phyloP scores from a whole-genome alignment of 2,888 invertebrate species.

The Synanthedon myopaeformis region DNA sequence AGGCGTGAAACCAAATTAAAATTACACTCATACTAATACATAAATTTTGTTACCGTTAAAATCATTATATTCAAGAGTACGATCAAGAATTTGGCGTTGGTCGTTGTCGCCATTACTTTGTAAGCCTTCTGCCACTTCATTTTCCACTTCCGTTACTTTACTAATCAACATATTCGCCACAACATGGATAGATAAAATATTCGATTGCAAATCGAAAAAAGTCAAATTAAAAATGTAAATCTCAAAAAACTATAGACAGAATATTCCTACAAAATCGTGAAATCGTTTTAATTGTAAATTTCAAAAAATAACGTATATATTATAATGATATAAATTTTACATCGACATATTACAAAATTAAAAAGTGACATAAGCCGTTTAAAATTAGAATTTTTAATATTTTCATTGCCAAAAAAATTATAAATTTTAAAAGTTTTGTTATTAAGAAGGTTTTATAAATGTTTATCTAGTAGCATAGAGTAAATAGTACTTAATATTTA shows the following conservation, averaged over 20 bases:
- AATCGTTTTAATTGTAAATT: slow-evolving; percentile 17
- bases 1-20: too few relatives aligned
- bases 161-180: slow-evolving; percentile 41
- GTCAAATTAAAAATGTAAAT: slow-evolving; percentile 16
- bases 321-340: slow-evolving; percentile 28
- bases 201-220: slow-evolving; percentile 8
- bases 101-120: not conserved
- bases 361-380: not conserved
- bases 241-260: slow-evolving; percentile 23
- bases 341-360: slow-evolving; percentile 23
- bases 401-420: not conserved
- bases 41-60: not conserved
- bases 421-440: too few relatives aligned
- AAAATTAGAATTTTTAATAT: not conserved
- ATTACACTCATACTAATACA: too few relatives aligned
- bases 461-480: too few relatives aligned
- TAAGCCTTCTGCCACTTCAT: slow-evolving; percentile 7
- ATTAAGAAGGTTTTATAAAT: too few relatives aligned
- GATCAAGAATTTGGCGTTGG: not conserved
- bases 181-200: slow-evolving; percentile 33
- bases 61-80: not conserved
- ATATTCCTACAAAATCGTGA: slow-evolving; percentile 37
- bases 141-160: slow-evolving; percentile 28
- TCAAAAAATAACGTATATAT: too few relatives aligned
- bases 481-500: too few relatives aligned